Evolutionary conservation across 2,888 invertebrate genomes (phyloP).

Genomic region (Blera fallax): DNA sequence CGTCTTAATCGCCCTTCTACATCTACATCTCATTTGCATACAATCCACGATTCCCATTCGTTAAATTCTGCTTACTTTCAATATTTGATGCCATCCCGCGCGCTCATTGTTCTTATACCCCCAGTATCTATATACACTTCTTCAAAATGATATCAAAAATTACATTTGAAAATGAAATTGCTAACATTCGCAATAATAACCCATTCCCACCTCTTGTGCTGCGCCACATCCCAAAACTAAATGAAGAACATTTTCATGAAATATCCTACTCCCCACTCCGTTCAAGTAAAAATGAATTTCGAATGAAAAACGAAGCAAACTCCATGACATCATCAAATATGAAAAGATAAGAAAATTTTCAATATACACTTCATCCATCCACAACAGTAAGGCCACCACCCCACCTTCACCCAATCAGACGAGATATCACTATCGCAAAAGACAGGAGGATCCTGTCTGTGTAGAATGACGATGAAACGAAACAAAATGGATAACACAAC

Average conservation of each 20-base stretch:
- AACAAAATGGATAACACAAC: slow-evolving; percentile 69
- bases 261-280: neutral
- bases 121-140: neutral
- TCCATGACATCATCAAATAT: slow-evolving; percentile 69
- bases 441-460: slow-evolving; percentile 45
- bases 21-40: slow-evolving; percentile 57
- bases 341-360: slow-evolving; percentile 63
- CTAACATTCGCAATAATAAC: slow-evolving; percentile 60
- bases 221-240: neutral
- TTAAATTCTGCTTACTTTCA: slow-evolving; percentile 62
- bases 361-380: slow-evolving; percentile 63
- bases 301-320: slow-evolving; percentile 39
- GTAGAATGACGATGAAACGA: slow-evolving; percentile 50
- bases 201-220: neutral
- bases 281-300: slow-evolving; percentile 30
- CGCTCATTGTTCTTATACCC: neutral
- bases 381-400: neutral
- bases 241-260: slow-evolving; percentile 49
- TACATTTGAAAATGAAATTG: slow-evolving; percentile 60
- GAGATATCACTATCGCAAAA: slow-evolving; percentile 39
- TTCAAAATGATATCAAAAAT: slow-evolving; percentile 49
- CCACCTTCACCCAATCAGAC: neutral
- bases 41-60: slow-evolving; percentile 59
- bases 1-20: slow-evolving; percentile 22
- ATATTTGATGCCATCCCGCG: slow-evolving; percentile 18